Evolutionary conservation across 2,797 vertebrate genomes (phyloP).

Genomic region (Forpus xanthops): DNA sequence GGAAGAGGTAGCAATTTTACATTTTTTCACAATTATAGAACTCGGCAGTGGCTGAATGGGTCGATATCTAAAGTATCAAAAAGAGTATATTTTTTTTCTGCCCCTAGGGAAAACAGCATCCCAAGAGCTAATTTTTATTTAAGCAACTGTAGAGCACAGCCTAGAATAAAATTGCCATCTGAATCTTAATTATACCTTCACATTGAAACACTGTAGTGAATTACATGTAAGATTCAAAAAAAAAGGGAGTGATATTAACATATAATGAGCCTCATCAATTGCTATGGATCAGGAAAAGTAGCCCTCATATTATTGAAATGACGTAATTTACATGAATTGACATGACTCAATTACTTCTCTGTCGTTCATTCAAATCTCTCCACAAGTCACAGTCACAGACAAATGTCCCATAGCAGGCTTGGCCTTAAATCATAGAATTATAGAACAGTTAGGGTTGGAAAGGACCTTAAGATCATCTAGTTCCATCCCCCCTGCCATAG

Average conservation of each 20-base stretch:
- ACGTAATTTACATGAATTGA: conserved; percentile 57
- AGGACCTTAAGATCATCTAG: too few relatives aligned
- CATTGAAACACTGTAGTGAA: conserved; percentile 22
- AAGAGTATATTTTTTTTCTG: conserved; percentile 2
- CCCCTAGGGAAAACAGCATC: conserved; percentile 33
- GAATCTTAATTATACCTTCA: conserved; percentile 66
- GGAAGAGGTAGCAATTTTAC: background rate
- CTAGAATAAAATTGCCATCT: conserved; percentile 60
- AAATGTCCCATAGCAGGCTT: background rate
- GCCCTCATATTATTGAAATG: conserved; percentile 49
- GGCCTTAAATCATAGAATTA: conserved; percentile 11
- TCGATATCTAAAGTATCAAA: conserved; percentile 17
- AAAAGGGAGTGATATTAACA: conserved; percentile 63
- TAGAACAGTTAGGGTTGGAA: too few relatives aligned
- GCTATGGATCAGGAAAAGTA: conserved; percentile 56
- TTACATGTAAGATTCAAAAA: conserved; percentile 51
- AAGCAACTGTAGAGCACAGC: conserved; percentile 51
- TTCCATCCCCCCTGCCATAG: too few relatives aligned
- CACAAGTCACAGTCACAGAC: conserved; percentile 9
- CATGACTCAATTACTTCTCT: conserved; percentile 44
- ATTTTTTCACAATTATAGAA: conserved; percentile 29
- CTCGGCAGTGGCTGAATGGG: background rate
- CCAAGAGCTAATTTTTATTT: conserved; percentile 54
- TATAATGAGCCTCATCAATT: conserved; percentile 71
- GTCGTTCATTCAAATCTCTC: conserved; percentile 53